Evolutionary conservation across 1,140 invertebrate species (phyloP), one percentile per base, ranked within the genome.

Genomic region (Aethina tumida): DNA sequence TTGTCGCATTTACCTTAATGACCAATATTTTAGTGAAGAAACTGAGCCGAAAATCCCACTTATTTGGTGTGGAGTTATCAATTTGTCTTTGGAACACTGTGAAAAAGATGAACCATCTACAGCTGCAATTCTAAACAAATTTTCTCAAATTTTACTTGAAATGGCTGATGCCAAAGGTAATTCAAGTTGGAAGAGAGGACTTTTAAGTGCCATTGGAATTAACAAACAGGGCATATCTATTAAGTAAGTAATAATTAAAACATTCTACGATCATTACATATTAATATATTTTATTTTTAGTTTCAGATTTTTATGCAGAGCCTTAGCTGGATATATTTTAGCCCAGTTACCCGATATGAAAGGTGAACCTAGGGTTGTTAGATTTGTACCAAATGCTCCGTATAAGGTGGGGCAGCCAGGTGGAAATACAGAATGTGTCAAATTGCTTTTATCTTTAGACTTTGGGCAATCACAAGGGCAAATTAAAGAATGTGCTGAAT

Each of bases 291-390:
- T 33, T 35, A 24, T 13, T 35, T 35, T 37, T 38, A 50, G 48
- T 42, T 53, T 53, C 35, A 43, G 45, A 33, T 53, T 53, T 35
- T 33, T 53, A 20, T 53, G 48, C 43, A 39, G 45, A 27, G 51
- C 51, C 13, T 33, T 49, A 19, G 47, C 43, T 10, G 47, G 53
- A 24, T 62, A 60, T 47, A 39, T 61, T 13, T 41, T 60, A 18
- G 59, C 60, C 5, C 60, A 62, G 37, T 34, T 62, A 33, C 58
- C 59, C 4, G 60, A 61, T 10, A 53, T 48, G 41, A 61, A 59
- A 47, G 58, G 52, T 5, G 39, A 51, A 10, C 47, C 53, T 8
- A 54, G 53, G 42, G 48, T 41, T 3, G 48, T 62, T 7, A 36
- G 60, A 32, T 35, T 27, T 27, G 12, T 21, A 9, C 34, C 45